Conservation (phyloP, 2,113 vertebrate species). For the Semicossyphus pulcher region DNA sequence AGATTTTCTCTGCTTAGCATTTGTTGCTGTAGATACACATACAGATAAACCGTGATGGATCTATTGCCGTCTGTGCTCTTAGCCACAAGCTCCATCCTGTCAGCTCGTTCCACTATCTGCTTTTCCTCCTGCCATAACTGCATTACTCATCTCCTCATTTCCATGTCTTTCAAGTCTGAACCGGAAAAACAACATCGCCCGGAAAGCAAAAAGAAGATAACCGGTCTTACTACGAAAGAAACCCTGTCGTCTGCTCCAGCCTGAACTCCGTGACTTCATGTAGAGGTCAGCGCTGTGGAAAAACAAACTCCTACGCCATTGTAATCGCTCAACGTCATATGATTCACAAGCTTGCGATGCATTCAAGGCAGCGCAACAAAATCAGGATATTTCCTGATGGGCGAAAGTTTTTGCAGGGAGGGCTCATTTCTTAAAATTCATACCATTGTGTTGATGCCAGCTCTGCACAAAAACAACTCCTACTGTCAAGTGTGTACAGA, state of each 20-base stretch:
- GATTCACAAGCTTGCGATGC: constrained; percentile 41
- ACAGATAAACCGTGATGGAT: no score
- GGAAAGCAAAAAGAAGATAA: constrained; percentile 17
- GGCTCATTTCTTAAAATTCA: constrained; percentile 5
- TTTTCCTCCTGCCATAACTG: background rate
- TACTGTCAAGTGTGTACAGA: constrained; percentile 15
- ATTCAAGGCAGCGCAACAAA: constrained; percentile 11
- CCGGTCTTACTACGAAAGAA: constrained; percentile 2
- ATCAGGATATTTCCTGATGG: constrained; percentile 57
- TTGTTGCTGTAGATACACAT: no score
- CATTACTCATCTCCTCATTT: constrained; percentile 15
- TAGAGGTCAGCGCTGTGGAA: constrained; percentile 45
- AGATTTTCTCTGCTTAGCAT: no score
- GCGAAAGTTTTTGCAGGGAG: constrained; percentile 39
- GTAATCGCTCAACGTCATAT: constrained; percentile 26
- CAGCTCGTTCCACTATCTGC: constrained; percentile 12
- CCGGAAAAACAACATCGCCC: background rate
- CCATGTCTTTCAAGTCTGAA: background rate
- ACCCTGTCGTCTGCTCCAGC: constrained; percentile 6
- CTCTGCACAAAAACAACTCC: constrained; percentile 16
- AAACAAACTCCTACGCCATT: constrained; percentile 46
- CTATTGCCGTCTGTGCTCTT: background rate
- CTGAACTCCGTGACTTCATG: constrained; percentile 31
- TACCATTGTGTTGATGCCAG: background rate
- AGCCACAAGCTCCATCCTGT: constrained; percentile 18